Percentiles rank a stretch among this genome's conserved stretches.
Conservation (phyloP, 2,113 vertebrate species). For the Plecturocebus donacophilus region DNA sequence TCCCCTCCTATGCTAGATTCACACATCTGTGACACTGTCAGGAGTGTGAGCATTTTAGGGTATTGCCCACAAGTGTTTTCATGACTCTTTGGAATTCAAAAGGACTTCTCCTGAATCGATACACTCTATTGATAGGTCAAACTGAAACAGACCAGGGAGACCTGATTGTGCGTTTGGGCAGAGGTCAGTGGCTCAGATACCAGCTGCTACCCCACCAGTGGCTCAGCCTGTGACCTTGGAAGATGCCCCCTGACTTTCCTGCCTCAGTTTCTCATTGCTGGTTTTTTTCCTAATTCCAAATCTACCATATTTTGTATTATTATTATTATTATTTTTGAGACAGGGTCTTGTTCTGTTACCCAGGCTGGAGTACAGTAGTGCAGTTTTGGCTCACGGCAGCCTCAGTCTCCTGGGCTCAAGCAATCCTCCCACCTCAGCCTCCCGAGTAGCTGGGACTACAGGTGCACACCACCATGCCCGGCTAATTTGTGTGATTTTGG, state of each 20-base stretch:
- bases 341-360: too few relatives aligned
- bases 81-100: background rate
- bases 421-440: too few relatives aligned
- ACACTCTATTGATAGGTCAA: background rate
- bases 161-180: background rate
- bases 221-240: background rate
- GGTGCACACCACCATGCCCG: too few relatives aligned
- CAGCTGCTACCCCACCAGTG: background rate
- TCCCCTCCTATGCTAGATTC: background rate
- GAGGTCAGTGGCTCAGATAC: too few relatives aligned
- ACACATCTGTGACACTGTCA: fast-evolving
- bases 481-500: too few relatives aligned
- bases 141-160: background rate
- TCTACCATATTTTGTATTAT: background rate
- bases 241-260: too few relatives aligned
- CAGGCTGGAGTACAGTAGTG: too few relatives aligned
- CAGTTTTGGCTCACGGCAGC: too few relatives aligned
- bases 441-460: too few relatives aligned
- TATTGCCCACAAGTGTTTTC: background rate
- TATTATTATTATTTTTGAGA: too few relatives aligned
- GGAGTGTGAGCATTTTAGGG: background rate
- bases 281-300: background rate
- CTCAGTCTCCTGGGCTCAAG: too few relatives aligned
- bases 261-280: background rate
- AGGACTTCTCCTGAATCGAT: background rate